Evolutionary conservation across 1,140 invertebrate species (phyloP).

Genomic region (Yoshiicerus persimilis): DNA sequence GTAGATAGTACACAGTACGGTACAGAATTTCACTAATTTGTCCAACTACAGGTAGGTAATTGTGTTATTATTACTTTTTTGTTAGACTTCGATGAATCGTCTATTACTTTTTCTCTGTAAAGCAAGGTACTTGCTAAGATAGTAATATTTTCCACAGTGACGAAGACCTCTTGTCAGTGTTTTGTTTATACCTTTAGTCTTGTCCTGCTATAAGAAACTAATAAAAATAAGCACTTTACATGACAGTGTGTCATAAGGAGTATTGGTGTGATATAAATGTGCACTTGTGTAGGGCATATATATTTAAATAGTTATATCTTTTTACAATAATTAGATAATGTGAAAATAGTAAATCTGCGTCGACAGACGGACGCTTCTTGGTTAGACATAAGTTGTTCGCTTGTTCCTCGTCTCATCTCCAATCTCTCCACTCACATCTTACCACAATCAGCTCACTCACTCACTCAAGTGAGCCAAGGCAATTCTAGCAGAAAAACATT

Average conservation of each 20-base stretch:
- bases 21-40: neutral
- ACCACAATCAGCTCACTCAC: neutral
- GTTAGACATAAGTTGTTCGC: too few species aligned
- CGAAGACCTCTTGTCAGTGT: neutral
- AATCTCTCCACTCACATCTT: neutral
- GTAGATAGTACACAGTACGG: too few species aligned
- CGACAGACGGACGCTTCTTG: neutral
- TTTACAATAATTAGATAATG: neutral
- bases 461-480: neutral
- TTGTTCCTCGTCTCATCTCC: neutral
- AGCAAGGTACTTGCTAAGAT: neutral
- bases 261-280: neutral
- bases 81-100: neutral
- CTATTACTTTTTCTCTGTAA: neutral
- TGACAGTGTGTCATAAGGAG: neutral
- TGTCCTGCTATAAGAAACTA: too few species aligned
- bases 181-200: neutral
- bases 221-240: neutral
- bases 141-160: neutral
- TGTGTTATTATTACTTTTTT: neutral
- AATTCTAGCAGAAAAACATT: neutral
- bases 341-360: neutral
- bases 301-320: neutral
- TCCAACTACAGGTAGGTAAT: neutral
- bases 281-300: neutral